phyloP scores from a whole-genome alignment of 1,140 invertebrate genomes.

The Psix sp. region DNA sequence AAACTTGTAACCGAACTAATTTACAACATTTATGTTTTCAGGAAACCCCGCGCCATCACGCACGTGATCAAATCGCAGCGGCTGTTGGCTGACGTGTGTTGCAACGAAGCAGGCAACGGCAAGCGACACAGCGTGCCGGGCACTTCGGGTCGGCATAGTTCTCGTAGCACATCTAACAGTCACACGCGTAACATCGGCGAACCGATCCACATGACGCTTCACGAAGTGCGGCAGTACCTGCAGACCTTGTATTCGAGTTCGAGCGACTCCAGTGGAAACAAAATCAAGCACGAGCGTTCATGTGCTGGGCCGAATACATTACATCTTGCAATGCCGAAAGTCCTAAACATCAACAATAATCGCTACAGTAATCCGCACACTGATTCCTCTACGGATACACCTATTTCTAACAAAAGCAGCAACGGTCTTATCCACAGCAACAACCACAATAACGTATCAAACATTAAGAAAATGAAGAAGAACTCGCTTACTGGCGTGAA shows the following conservation, averaged over 20 bases:
- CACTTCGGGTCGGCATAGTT: constrained; percentile 69
- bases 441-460: constrained; percentile 77
- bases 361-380: constrained; percentile 74
- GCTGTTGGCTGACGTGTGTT: constrained; percentile 76
- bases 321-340: constrained; percentile 71
- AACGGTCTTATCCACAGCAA: constrained; percentile 73
- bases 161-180: constrained; percentile 59
- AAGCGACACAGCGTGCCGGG: constrained; percentile 80
- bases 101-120: constrained; percentile 76
- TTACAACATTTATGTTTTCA: constrained; percentile 9
- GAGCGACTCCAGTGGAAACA: constrained; percentile 78
- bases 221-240: constrained; percentile 89
- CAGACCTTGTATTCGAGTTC: constrained; percentile 87
- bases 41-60: constrained; percentile 72
- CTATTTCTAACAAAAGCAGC: constrained; percentile 73
- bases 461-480: constrained; percentile 80
- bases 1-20: not conserved
- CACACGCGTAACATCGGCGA: constrained; percentile 77
- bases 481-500: constrained; percentile 81
- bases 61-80: constrained; percentile 74
- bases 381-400: constrained; percentile 72
- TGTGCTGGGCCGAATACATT: constrained; percentile 61
- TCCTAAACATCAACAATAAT: constrained; percentile 74
- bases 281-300: constrained; percentile 71
- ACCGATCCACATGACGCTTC: constrained; percentile 90